A percentile compares a stretch with the other conserved stretches of the same genome.
Evolutionary conservation across 2,113 vertebrate species (phyloP).

Genomic region (Dolichallabes microphthalmus): DNA sequence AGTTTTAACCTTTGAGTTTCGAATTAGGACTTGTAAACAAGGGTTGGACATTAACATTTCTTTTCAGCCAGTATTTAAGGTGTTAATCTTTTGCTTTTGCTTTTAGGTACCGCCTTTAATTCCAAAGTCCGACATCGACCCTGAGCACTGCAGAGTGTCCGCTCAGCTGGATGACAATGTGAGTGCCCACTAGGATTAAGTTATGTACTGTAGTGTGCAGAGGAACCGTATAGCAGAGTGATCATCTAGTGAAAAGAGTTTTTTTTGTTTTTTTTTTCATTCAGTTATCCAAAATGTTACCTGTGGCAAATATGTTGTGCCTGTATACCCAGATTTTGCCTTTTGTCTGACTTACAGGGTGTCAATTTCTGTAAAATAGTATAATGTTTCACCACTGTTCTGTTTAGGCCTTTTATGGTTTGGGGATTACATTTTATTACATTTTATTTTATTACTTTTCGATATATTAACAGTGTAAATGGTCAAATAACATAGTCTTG

Average conservation of each 20-base stretch:
- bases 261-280: no score
- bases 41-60: no score
- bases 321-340: not conserved
- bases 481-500: not conserved
- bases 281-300: not conserved
- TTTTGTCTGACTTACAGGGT: not conserved
- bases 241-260: not conserved
- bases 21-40: not conserved
- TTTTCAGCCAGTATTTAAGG: not conserved
- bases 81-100: not conserved
- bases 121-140: constrained; percentile 88
- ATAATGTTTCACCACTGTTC: not conserved
- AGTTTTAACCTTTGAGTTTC: not conserved
- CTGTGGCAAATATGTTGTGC: not conserved
- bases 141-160: constrained; percentile 92
- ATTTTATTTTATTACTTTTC: not conserved
- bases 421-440: no score
- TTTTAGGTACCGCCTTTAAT: constrained; percentile 88
- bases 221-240: not conserved
- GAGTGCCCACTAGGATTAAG: constrained; percentile 65
- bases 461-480: not conserved
- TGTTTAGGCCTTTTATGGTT: no score
- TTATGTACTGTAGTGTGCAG: not conserved
- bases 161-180: constrained; percentile 96
- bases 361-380: not conserved